These are phyloP conservation scores for Dendrolimus kikuchii DNA, from an alignment of 1,140 invertebrate species.

Conservation along the genomic window DNA sequence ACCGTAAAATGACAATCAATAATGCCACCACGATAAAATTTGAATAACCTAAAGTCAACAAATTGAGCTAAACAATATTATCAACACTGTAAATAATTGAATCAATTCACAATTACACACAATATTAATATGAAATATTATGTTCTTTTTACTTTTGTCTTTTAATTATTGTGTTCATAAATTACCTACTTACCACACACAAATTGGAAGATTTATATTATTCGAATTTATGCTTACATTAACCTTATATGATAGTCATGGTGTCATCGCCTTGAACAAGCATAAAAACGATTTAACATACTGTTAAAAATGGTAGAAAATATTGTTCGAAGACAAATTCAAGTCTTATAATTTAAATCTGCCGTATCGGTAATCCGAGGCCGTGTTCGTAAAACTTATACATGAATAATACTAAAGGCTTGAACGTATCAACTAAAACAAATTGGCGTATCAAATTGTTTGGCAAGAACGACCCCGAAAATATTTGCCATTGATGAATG, in stretches of 20 bases:
- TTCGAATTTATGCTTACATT: constrained; percentile 23
- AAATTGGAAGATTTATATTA: constrained; percentile 17
- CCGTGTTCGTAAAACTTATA: no score
- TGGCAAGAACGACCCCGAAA: constrained; percentile 5
- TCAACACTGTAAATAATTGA: neutral
- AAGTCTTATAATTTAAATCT: neutral
- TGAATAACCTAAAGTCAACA: constrained; percentile 46
- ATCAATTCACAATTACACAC: constrained; percentile 6
- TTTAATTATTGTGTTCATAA: constrained; percentile 6
- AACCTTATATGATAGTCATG: constrained; percentile 16
- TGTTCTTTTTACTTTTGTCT: neutral
- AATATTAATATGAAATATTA: no score
- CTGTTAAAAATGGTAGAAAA: constrained; percentile 24
- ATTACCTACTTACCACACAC: constrained; percentile 1
- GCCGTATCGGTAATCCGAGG: no score
- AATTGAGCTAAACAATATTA: constrained; percentile 42
- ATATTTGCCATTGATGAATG: constrained; percentile 6
- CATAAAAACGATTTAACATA: constrained; percentile 27
- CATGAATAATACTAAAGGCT: no score
- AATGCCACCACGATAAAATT: constrained; percentile 34
- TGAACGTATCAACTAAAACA: neutral
- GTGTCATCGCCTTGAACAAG: constrained; percentile 18
- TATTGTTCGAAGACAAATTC: constrained; percentile 24
- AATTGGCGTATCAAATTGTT: constrained; percentile 5
- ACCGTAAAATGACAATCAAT: constrained; percentile 38